phyloP scores from a whole-genome alignment of 2,888 invertebrate species.

The Tipula unca region DNA sequence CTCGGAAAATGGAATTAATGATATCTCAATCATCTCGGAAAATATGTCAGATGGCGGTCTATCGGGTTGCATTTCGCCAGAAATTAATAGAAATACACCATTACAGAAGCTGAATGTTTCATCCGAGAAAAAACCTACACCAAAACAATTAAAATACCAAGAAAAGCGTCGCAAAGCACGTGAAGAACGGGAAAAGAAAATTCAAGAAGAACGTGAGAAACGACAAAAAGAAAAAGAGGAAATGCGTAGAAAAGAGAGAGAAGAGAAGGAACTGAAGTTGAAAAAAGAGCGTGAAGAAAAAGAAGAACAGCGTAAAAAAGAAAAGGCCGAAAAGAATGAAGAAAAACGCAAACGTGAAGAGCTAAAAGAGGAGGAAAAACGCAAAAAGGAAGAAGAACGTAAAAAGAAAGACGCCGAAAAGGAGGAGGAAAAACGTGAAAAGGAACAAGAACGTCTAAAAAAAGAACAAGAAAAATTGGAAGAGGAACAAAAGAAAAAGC shows the following conservation, averaged over 20 bases:
- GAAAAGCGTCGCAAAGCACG: conserved; percentile 26
- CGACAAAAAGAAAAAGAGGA: conserved; percentile 45
- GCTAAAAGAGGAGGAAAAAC: conserved; percentile 39
- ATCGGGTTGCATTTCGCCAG: not conserved
- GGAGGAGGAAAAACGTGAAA: conserved; percentile 37
- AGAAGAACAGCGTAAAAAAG: conserved; percentile 26
- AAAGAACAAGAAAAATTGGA: conserved; percentile 60
- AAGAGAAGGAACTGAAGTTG: conserved; percentile 43
- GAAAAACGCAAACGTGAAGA: conserved; percentile 35
- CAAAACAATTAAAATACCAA: conserved; percentile 30
- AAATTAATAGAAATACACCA: not conserved
- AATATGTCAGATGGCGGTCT: not conserved
- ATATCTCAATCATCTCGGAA: not conserved
- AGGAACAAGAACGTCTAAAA: conserved; percentile 39
- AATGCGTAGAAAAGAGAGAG: conserved; percentile 48
- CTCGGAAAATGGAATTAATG: not conserved
- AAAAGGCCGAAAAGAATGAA: conserved; percentile 30
- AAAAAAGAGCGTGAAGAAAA: conserved; percentile 33
- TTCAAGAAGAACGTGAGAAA: conserved; percentile 45
- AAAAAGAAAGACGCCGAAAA: conserved; percentile 39
- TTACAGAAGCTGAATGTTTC: not conserved
- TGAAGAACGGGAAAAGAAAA: conserved; percentile 43
- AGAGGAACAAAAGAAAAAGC: conserved; percentile 65
- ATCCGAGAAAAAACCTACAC: conserved; percentile 25
- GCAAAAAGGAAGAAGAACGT: conserved; percentile 41